A percentile compares a stretch with the other conserved stretches of the same genome.
Evolutionary conservation across 2,113 vertebrate genomes (phyloP).

Genomic region (Myxocyprinus asiaticus): DNA sequence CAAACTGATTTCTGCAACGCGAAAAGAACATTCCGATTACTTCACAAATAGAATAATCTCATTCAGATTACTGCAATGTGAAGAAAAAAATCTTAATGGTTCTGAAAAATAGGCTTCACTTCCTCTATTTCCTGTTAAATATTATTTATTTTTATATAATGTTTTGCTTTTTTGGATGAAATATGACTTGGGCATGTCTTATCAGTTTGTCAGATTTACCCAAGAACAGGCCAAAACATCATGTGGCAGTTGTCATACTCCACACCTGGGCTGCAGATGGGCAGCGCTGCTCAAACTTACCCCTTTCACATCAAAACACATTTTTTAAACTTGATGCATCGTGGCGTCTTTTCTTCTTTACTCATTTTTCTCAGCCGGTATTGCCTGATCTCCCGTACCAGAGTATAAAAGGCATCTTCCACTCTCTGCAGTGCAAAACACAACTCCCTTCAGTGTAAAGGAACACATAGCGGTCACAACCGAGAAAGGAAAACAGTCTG

Average conservation of each 20-base stretch:
- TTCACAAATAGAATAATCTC: too few relatives aligned
- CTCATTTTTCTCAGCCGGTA: constrained; percentile 97
- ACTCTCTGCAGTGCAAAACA: constrained; percentile 99
- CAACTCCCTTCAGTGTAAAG: constrained; percentile 78
- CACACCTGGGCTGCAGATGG: constrained; percentile 52
- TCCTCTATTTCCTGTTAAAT: too few relatives aligned
- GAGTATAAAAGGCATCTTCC: constrained; percentile 99
- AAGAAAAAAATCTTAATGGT: too few relatives aligned
- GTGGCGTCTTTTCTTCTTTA: constrained; percentile 98
- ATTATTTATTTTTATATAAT: too few relatives aligned
- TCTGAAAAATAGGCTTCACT: too few relatives aligned
- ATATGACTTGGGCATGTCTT: too few relatives aligned
- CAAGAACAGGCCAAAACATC: too few relatives aligned
- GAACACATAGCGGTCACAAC: constrained; percentile 24
- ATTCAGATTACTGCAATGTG: too few relatives aligned
- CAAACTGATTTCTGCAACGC: too few relatives aligned
- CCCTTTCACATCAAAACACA: constrained; percentile 97
- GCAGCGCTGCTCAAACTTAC: constrained; percentile 82
- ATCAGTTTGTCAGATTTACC: too few relatives aligned
- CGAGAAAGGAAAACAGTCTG: not conserved
- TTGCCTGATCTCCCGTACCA: constrained; percentile 99
- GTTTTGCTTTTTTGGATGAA: too few relatives aligned
- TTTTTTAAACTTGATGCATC: constrained; percentile 98
- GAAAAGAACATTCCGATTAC: too few relatives aligned
- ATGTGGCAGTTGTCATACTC: not conserved